Conservation (phyloP, 2,797 vertebrate species). For the Antrozous pallidus region DNA sequence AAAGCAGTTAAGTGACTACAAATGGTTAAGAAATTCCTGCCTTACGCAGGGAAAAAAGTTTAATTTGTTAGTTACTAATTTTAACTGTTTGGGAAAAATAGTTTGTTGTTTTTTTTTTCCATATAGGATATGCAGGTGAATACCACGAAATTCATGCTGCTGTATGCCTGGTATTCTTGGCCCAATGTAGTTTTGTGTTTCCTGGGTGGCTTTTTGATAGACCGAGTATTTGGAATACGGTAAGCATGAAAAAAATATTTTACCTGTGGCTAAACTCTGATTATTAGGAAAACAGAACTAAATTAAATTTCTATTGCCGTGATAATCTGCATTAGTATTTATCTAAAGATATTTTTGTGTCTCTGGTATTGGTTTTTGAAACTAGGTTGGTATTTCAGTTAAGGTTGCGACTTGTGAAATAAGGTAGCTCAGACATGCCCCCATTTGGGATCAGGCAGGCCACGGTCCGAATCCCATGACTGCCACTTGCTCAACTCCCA, state of each 20-base stretch:
- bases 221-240: constrained; percentile 97
- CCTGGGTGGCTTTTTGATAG: constrained; percentile 95
- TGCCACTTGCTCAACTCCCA: neutral
- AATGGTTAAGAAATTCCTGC: neutral
- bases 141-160: constrained; percentile 92
- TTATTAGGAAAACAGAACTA: constrained; percentile 15
- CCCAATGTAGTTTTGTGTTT: constrained; percentile 98
- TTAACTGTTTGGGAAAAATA: neutral
- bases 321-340: neutral
- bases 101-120: neutral
- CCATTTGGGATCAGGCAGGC: neutral
- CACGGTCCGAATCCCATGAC: neutral
- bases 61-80: neutral
- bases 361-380: constrained; percentile 5
- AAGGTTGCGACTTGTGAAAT: neutral
- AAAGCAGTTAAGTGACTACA: neutral
- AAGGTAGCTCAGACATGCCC: neutral
- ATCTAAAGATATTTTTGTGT: neutral
- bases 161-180: constrained; percentile 99
- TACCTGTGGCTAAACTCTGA: neutral
- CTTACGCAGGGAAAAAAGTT: rapidly evolving
- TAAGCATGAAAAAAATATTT: constrained; percentile 69
- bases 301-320: neutral
- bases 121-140: constrained; percentile 92
- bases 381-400: neutral